Evolutionary conservation across 2,113 vertebrate species (phyloP).

Genomic region (Neopipo cinnamomea): DNA sequence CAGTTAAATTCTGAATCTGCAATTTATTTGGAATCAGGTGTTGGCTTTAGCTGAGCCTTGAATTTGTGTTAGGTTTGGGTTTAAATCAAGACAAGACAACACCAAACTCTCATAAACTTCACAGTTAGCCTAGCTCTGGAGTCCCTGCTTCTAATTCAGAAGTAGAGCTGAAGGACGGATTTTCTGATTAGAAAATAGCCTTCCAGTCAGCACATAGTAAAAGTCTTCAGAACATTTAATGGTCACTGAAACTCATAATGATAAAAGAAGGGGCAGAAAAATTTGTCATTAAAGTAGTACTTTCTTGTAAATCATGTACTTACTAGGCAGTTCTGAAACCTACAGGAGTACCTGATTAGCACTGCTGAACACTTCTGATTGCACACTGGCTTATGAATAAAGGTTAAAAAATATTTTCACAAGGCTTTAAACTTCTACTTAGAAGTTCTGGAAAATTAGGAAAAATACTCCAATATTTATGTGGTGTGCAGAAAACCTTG

Average conservation of each 20-base stretch:
- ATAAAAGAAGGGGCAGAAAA: background rate
- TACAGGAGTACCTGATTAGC: background rate
- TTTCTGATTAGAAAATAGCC: background rate
- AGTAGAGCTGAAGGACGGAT: background rate
- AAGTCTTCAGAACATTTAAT: background rate
- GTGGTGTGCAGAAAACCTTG: background rate
- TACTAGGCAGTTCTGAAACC: background rate
- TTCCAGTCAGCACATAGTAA: background rate
- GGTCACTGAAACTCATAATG: background rate
- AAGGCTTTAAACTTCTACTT: background rate
- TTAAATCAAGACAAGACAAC: background rate
- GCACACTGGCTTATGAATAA: background rate
- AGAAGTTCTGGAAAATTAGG: background rate
- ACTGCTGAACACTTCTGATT: background rate
- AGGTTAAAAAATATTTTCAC: background rate
- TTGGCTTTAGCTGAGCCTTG: background rate
- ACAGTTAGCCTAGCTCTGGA: background rate
- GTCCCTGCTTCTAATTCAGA: background rate
- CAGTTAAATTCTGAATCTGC: background rate
- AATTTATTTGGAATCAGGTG: background rate
- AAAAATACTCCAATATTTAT: background rate
- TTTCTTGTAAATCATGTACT: background rate
- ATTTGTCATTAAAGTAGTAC: background rate
- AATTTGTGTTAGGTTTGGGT: background rate
- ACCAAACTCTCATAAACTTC: background rate